A percentile compares a stretch with the other conserved stretches of the same genome.
Conservation (phyloP, 2,113 vertebrate species). For the Agapornis roseicollis region DNA sequence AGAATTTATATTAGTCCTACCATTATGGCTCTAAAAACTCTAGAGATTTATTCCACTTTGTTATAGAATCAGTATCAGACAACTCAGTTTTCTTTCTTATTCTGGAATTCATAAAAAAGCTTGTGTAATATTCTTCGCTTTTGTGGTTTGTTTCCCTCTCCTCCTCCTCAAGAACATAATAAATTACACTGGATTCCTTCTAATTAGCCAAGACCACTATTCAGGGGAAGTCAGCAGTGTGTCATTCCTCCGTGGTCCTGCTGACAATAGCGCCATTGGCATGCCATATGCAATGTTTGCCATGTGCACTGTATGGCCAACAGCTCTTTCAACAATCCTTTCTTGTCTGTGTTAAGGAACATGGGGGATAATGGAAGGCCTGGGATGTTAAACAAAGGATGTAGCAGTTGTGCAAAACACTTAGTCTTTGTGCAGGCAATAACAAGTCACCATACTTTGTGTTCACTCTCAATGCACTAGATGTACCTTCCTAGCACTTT, state of each 20-base stretch:
- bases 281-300: slow-evolving; percentile 10
- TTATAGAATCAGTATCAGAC: background rate
- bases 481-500: background rate
- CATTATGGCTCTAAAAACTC: background rate
- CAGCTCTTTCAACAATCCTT: slow-evolving; percentile 9
- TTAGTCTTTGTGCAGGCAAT: background rate
- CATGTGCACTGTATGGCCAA: background rate
- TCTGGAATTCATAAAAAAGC: background rate
- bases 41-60: background rate
- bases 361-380: background rate
- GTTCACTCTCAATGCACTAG: background rate
- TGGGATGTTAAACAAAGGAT: background rate
- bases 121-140: background rate
- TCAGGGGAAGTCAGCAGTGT: slow-evolving; percentile 19
- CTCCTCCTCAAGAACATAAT: background rate
- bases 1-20: background rate
- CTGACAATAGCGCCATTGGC: slow-evolving; percentile 21
- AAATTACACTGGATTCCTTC: slow-evolving; percentile 21
- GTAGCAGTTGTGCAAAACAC: background rate
- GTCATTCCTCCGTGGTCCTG: background rate
- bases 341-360: slow-evolving; percentile 19
- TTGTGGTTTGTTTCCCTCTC: background rate
- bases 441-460: slow-evolving; percentile 29
- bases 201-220: slow-evolving; percentile 17
- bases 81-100: background rate